Evolutionary conservation across 2,888 invertebrate genomes (phyloP).

Genomic region (Lottia gigantea): DNA sequence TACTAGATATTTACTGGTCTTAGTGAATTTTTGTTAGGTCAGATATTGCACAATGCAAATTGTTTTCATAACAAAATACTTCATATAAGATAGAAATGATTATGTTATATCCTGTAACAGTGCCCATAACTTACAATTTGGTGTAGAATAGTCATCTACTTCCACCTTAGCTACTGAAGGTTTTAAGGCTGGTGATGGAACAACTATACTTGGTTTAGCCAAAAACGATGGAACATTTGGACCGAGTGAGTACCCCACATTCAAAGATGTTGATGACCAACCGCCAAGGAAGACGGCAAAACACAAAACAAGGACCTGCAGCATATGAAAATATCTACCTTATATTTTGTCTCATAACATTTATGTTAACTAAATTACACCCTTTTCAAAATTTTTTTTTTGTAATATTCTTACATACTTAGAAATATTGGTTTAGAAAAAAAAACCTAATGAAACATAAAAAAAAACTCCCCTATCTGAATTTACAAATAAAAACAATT

Average conservation of each 20-base stretch:
- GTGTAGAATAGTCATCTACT: slow-evolving; percentile 53
- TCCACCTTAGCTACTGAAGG: slow-evolving; percentile 47
- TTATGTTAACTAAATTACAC: not conserved
- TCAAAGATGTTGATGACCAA: slow-evolving; percentile 62
- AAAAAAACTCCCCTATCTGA: too few species aligned
- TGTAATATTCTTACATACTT: too few species aligned
- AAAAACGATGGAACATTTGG: slow-evolving; percentile 33
- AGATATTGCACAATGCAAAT: too few species aligned
- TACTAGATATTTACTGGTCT: too few species aligned
- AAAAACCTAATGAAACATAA: too few species aligned
- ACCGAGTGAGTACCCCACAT: slow-evolving; percentile 52
- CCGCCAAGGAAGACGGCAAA: slow-evolving; percentile 67
- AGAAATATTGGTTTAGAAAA: too few species aligned
- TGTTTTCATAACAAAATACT: too few species aligned
- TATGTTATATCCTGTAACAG: not conserved
- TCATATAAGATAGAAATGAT: too few species aligned
- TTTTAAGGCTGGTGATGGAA: slow-evolving; percentile 48
- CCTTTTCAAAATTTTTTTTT: not conserved
- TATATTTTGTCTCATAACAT: too few species aligned
- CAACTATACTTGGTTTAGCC: slow-evolving; percentile 45
- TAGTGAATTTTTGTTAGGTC: too few species aligned
- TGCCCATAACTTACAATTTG: slow-evolving; percentile 54
- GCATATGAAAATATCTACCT: slow-evolving; percentile 11
- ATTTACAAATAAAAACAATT: too few species aligned
- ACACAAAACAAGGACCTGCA: slow-evolving; percentile 62